Base-by-base conservation (phyloP, 2,113 vertebrate genomes). In the Pandion haliaetus region DNA sequence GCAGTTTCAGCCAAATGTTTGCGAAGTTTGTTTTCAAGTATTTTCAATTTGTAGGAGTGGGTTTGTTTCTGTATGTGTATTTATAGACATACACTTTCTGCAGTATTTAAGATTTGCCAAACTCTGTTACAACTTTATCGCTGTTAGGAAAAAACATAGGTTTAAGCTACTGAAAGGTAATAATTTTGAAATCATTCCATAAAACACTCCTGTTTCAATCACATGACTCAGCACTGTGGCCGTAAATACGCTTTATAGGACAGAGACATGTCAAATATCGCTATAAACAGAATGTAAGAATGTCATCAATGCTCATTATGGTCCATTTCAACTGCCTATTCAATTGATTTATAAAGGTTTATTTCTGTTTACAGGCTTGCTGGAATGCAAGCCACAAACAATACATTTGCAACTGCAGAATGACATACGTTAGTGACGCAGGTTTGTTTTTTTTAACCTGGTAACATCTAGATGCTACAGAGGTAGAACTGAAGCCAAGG, bases 251-350 rank as follows among this genome's bases (percentile, higher is more conserved):
- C 28, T 87, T 95, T 84, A 90, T 12, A 73, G 66, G 70, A 89
- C 55, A 85, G n/a, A 89, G 49, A 73, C 24, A 62, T 49, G 80
- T 82, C 73, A 87, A 94, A 62, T 85, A 84, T 23, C 73, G 59
- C 70, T 72, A 94, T 28, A 79, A 93, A 77, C 57, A 81, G 80
- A 96, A 87, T 66, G 67, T 32, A 88, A 95, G 81, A 45, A 59
- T 36, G 55, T 63, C 94, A 93, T 93, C 88, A 97, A 26, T 92
- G 87, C 45, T 89, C 67, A 90, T 94, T 88, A 85, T 44, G 31
- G 55, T 42, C 81, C 50, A 67, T 88, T 86, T 93, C 73, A 91
- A 36, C 78, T 76, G 58, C 21, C 70, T 77, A 63, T 87, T 94
- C 49, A 84, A 88, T 34, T 93, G 67, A 96, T 94, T 84, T 95